phyloP scores from a whole-genome alignment of 2,797 vertebrate genomes.

The Tragopan temminckii region DNA sequence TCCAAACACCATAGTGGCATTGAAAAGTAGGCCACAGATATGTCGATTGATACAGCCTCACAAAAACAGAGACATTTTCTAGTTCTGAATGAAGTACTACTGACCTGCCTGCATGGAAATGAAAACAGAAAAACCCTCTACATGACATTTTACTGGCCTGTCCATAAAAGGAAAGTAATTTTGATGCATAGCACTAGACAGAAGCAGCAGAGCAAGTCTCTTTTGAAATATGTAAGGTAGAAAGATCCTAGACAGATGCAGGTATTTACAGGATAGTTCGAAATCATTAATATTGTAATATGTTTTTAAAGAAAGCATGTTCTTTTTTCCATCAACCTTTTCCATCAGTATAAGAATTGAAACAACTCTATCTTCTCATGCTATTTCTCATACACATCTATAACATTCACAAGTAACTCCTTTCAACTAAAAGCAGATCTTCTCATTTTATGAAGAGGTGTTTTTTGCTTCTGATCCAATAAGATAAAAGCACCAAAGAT shows the following conservation, averaged over 20 bases:
- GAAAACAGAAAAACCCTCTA: constrained; percentile 30
- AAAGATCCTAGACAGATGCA: constrained; percentile 41
- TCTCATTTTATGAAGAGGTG: neutral
- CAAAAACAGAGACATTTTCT: constrained; percentile 14
- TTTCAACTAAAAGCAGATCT: neutral
- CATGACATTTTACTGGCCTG: constrained; percentile 48
- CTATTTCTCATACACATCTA: neutral
- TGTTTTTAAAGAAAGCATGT: neutral
- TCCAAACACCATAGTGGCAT: neutral
- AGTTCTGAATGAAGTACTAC: neutral
- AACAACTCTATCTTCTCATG: neutral
- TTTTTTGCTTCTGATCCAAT: neutral
- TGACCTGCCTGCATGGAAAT: constrained; percentile 9
- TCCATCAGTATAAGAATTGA: neutral
- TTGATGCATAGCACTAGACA: constrained; percentile 43
- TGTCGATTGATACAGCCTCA: neutral
- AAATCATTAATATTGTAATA: constrained; percentile 52
- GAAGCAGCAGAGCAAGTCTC: constrained; percentile 54
- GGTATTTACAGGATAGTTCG: constrained; percentile 21
- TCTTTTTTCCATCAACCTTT: neutral
- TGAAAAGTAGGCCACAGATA: constrained; percentile 29
- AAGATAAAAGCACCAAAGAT: neutral
- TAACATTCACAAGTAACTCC: neutral
- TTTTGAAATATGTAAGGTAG: constrained; percentile 35
- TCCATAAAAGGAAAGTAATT: constrained; percentile 42